phyloP scores from a whole-genome alignment of 2,113 vertebrate genomes.

The Abramis brama region DNA sequence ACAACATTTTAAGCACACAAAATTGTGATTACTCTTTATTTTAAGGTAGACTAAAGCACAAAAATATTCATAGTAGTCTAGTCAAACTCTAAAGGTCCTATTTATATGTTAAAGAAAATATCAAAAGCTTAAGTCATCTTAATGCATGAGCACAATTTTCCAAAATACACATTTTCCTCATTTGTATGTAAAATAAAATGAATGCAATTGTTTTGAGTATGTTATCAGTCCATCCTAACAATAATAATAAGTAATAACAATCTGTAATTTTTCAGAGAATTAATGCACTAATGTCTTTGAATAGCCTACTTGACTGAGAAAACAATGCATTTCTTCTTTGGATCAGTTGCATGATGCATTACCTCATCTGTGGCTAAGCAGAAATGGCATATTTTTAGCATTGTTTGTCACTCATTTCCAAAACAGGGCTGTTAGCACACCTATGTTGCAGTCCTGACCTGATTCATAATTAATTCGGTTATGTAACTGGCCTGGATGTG shows the following conservation, averaged over 20 bases:
- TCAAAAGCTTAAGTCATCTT: neutral
- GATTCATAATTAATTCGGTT: neutral
- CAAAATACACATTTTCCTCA: neutral
- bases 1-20: no score
- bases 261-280: no score
- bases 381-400: neutral
- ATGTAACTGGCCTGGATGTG: constrained; percentile 9
- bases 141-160: neutral
- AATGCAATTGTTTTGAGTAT: neutral
- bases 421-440: neutral
- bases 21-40: no score
- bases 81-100: neutral
- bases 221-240: neutral
- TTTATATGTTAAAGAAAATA: neutral
- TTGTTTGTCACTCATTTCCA: constrained; percentile 6
- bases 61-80: neutral
- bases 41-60: neutral
- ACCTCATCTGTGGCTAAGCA: neutral
- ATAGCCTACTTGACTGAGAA: neutral
- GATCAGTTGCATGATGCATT: neutral
- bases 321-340: neutral
- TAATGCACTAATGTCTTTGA: neutral
- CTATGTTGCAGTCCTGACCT: constrained; percentile 1
- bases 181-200: neutral
- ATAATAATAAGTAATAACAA: neutral